Evolutionary conservation across 2,888 invertebrate species (phyloP).

Genomic region (Drosophila tripunctata): DNA sequence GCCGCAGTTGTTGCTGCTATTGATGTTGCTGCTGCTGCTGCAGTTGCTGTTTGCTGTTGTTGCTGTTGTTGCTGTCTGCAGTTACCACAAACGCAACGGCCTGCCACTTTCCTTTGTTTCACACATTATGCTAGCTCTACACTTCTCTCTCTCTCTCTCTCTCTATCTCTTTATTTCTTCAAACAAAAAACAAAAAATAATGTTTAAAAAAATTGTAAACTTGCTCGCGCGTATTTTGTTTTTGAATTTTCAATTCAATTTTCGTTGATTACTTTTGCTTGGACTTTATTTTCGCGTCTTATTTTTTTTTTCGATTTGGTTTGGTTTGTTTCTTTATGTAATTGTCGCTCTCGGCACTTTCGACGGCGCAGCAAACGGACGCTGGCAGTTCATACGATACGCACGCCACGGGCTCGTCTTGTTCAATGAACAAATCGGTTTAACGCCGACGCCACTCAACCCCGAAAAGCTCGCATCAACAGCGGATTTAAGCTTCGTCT

Average conservation of each 20-base stretch:
- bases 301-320: not conserved
- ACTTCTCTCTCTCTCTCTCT: constrained; percentile 23
- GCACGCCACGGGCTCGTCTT: constrained; percentile 72
- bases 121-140: constrained; percentile 52
- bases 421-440: constrained; percentile 75
- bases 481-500: constrained; percentile 1
- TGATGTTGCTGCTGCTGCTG: constrained; percentile 12
- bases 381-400: constrained; percentile 54
- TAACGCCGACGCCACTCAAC: constrained; percentile 46
- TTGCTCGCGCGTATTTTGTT: constrained; percentile 1
- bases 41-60: constrained; percentile 15
- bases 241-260: not conserved
- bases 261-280: not conserved
- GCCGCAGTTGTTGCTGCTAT: constrained; percentile 30
- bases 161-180: constrained; percentile 26
- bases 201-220: constrained; percentile 12
- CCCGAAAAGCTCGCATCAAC: constrained; percentile 33
- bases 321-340: constrained; percentile 33
- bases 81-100: constrained; percentile 54
- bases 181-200: constrained; percentile 15
- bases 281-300: constrained; percentile 5
- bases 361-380: constrained; percentile 9
- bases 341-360: constrained; percentile 41
- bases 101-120: constrained; percentile 73
- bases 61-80: constrained; percentile 40